phyloP scores from a whole-genome alignment of 37 sponge, comb jelly and placozoan species.

The Geodia barretti region DNA sequence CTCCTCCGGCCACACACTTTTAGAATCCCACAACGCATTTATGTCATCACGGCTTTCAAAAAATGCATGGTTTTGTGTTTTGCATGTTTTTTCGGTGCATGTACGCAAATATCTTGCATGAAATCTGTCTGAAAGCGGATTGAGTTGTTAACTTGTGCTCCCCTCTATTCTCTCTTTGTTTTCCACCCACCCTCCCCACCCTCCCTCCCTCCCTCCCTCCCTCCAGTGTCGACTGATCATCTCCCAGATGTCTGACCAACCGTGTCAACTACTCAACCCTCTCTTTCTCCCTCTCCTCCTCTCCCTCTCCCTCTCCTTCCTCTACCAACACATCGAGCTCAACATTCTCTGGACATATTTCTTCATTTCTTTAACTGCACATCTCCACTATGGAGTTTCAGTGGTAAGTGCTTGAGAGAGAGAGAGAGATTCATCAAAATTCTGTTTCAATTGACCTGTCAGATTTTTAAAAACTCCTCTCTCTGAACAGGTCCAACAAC shows the following conservation, averaged over 20 bases:
- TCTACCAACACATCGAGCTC: constrained; percentile 53
- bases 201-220: constrained; percentile 1
- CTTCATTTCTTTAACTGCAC: constrained; percentile 27
- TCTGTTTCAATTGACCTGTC: too few relatives aligned
- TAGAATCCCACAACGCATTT: too few relatives aligned
- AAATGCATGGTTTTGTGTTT: too few relatives aligned
- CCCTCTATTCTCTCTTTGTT: background rate
- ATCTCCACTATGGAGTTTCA: constrained; percentile 72
- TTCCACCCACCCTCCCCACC: background rate
- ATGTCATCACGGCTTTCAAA: too few relatives aligned
- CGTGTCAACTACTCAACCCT: constrained; percentile 56
- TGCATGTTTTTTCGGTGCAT: too few relatives aligned
- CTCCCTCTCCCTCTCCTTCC: constrained; percentile 37
- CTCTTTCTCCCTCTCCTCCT: constrained; percentile 47
- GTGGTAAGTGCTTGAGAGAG: constrained; percentile 81
- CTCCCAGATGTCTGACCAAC: constrained; percentile 69
- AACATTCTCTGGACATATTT: constrained; percentile 35
- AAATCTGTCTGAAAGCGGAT: too few relatives aligned
- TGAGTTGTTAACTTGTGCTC: too few relatives aligned
- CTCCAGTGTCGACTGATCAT: constrained; percentile 85
- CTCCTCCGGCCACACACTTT: too few relatives aligned
- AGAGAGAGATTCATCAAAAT: too few relatives aligned
- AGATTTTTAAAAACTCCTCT: too few relatives aligned
- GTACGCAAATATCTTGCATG: too few relatives aligned
- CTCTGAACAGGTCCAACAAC: constrained; percentile 36